Percentiles rank a stretch among this genome's conserved stretches.
These are phyloP conservation scores for Heliconius erato DNA, from an alignment of 2,888 invertebrate species.

Conservation along the genomic window DNA sequence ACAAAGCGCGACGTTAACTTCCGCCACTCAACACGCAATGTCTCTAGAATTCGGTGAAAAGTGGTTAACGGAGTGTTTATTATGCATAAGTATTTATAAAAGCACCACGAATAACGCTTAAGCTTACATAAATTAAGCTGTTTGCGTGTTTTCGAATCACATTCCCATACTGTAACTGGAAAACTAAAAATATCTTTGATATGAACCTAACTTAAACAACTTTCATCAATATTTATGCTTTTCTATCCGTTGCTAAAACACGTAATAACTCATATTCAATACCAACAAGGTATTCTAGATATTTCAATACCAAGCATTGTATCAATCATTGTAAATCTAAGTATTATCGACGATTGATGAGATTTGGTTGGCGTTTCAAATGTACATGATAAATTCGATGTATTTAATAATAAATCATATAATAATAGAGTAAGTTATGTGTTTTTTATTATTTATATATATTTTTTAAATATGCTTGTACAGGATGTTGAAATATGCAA, in stretches of 20 bases:
- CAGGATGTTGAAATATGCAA: too few relatives aligned
- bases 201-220: constrained; percentile 51
- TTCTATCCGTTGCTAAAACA: constrained; percentile 56
- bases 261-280: constrained; percentile 61
- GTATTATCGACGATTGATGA: constrained; percentile 38
- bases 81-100: not conserved
- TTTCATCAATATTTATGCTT: constrained; percentile 60
- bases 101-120: not conserved
- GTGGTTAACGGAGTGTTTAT: not conserved
- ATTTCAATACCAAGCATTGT: constrained; percentile 62
- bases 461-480: not conserved
- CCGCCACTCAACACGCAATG: too few relatives aligned
- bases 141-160: constrained; percentile 41
- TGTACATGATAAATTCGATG: not conserved
- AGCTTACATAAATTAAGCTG: constrained; percentile 37
- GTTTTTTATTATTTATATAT: not conserved
- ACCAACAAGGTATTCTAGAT: constrained; percentile 62
- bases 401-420: not conserved
- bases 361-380: constrained; percentile 11
- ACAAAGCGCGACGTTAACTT: too few relatives aligned
- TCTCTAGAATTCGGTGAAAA: too few relatives aligned
- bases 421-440: not conserved
- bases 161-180: constrained; percentile 41
- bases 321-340: constrained; percentile 59
- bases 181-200: constrained; percentile 47